Conservation (phyloP, 2,888 invertebrate genomes). For the Tanypteryx hageni region DNA sequence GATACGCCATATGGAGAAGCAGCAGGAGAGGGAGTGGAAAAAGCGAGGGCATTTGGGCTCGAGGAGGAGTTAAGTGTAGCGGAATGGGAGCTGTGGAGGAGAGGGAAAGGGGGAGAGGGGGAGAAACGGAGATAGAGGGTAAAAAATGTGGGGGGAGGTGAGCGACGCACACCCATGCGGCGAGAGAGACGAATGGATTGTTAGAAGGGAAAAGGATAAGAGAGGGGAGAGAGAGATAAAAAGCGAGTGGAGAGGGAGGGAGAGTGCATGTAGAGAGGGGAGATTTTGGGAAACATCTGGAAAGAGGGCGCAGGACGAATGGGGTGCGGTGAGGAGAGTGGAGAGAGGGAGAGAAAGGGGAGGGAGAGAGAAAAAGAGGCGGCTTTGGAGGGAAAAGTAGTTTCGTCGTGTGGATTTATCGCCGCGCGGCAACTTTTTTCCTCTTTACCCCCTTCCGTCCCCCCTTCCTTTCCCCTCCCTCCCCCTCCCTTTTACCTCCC, state of each 20-base stretch:
- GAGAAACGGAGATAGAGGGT: not conserved
- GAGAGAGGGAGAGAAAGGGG: not conserved
- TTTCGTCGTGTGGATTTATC: conserved; percentile 38
- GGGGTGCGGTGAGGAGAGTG: too few relatives aligned
- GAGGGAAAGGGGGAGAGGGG: not conserved
- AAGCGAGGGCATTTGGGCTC: conserved; percentile 17
- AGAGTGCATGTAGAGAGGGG: not conserved
- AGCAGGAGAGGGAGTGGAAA: not conserved
- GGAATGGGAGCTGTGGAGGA: not conserved
- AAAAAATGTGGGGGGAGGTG: not conserved
- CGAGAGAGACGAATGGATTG: conserved; percentile 29
- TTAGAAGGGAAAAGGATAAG: not conserved
- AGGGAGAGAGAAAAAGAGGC: not conserved
- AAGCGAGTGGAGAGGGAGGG: conserved; percentile 17
- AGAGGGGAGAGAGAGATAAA: not conserved
- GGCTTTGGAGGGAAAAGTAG: conserved; percentile 33
- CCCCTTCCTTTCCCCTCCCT: too few relatives aligned
- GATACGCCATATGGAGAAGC: not conserved
- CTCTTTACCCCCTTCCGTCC: not conserved
- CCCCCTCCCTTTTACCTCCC: not conserved
- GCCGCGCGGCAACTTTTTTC: not conserved
- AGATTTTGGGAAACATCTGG: conserved; percentile 29
- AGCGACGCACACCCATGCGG: not conserved
- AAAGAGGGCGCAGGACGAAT: not conserved
- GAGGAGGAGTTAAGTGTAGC: not conserved